A percentile compares a stretch with the other conserved stretches of the same genome.
Conservation (phyloP, 64 coral and sea anemone genomes). For the Actinia equina region DNA sequence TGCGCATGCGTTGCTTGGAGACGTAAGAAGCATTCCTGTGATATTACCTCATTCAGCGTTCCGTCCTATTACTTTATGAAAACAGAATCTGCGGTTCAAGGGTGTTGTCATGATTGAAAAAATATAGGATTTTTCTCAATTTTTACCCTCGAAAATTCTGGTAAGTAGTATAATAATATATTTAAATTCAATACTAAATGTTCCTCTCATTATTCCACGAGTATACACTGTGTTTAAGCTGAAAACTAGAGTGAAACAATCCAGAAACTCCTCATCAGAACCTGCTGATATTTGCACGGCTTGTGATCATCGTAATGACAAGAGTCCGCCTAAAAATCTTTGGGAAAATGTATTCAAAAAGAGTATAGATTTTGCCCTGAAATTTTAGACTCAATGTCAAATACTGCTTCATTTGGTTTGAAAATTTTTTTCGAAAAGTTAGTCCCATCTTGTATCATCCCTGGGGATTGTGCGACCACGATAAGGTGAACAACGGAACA, state of each 20-base stretch:
- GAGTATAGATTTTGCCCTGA: neutral
- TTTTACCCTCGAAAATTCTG: slow-evolving; percentile 3
- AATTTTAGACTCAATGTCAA: neutral
- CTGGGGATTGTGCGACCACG: neutral
- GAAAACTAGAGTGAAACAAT: neutral
- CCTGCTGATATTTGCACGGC: slow-evolving; percentile 30
- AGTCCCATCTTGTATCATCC: neutral
- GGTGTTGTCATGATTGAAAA: slow-evolving; percentile 38
- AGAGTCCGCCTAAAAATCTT: neutral
- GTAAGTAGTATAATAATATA: slow-evolving; percentile 10
- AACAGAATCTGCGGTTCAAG: slow-evolving; percentile 12
- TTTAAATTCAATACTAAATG: neutral
- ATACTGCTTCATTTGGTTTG: neutral
- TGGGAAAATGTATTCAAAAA: neutral
- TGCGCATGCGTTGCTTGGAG: neutral
- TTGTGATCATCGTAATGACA: slow-evolving; percentile 22
- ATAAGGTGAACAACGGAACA: neutral
- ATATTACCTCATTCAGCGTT: slow-evolving; percentile 38
- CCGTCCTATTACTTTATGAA: slow-evolving; percentile 46
- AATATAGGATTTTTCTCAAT: slow-evolving; percentile 13
- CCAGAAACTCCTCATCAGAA: neutral
- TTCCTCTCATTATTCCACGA: neutral
- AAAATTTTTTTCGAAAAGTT: neutral
- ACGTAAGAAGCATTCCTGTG: neutral
- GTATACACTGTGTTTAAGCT: neutral